Base-by-base conservation (phyloP, 1,140 invertebrate species). In the Pinna nobilis region DNA sequence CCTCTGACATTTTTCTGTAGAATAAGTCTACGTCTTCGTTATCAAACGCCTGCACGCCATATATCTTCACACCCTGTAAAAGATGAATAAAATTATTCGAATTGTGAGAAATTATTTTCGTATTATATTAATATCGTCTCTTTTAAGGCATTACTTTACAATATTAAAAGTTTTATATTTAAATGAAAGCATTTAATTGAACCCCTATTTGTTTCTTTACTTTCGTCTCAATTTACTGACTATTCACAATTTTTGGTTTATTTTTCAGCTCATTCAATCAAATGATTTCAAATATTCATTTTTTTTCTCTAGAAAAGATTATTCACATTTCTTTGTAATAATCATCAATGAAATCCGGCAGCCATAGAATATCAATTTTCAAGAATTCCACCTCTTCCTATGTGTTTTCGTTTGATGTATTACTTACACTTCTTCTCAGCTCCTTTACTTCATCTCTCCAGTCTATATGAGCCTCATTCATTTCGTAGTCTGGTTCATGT, bases 401-500 rank as follows among this genome's bases (percentile, higher is more conserved):
- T 1, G 6, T 3, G 23, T 49, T 49, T 49, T 49, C 23, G 23
- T 5, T 7, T 53, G 9, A n/a, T 20, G 15, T n/a, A 41, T 44
- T 39, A 23, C 39, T 44, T 68, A 75, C 72, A 61, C 44, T 49
- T n/a, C 74, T 70, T 33, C 66, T 60, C 30, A 82, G 47, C 4
- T 64, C 47, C 2, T 77, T 37, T 1, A 79, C 65, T 75, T 88
- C 84, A n/a, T 77, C 57, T 55, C 72, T 73, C 86, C 86, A 88
- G 73, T 87, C 81, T 13, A 88, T 77, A 9, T 80, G 77, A 13
- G 77, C 57, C 5, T 59, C 77, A 66, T 84, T 86, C 20, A 74
- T 39, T 41, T 77, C 63, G 63, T 85, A 79, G 13, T 73, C 66
- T 23, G 81, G 68, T 64, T 82, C 80, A 50, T 88, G 86, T 18